phyloP scores from a whole-genome alignment of 2,113 vertebrate species.

The Gulo gulo region DNA sequence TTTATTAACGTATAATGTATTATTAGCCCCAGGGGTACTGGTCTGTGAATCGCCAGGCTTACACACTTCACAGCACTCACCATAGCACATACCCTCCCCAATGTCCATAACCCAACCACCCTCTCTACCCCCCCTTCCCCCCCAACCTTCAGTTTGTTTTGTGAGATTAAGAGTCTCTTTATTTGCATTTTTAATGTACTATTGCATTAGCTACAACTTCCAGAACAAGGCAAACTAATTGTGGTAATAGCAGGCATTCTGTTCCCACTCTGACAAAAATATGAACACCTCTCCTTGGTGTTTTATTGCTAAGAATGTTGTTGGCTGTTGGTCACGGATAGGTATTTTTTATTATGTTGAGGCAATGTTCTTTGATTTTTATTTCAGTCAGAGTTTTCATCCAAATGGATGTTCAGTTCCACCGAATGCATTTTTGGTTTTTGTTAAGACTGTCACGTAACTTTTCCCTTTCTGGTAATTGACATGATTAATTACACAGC shows the following conservation, averaged over 20 bases:
- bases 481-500: background rate
- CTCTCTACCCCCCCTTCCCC: too few species aligned
- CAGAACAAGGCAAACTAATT: slow-evolving; percentile 44
- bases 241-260: slow-evolving; percentile 12
- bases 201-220: slow-evolving; percentile 17
- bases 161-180: background rate
- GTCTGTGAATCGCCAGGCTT: too few species aligned
- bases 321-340: background rate
- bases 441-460: background rate
- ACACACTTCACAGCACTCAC: too few species aligned
- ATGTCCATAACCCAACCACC: too few species aligned
- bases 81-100: too few species aligned
- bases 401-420: background rate
- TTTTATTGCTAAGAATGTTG: slow-evolving; percentile 46
- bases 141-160: too few species aligned
- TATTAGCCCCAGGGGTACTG: too few species aligned
- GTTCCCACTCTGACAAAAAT: background rate
- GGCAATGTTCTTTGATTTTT: slow-evolving; percentile 42
- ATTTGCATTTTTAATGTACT: slow-evolving; percentile 27
- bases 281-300: background rate
- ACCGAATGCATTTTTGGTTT: background rate
- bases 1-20: too few species aligned
- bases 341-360: slow-evolving; percentile 2
- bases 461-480: slow-evolving; percentile 7
- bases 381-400: slow-evolving; percentile 27